These are phyloP conservation scores for Cephalopholis sonnerati DNA, from an alignment of 2,113 vertebrate genomes.

Conservation along the genomic window DNA sequence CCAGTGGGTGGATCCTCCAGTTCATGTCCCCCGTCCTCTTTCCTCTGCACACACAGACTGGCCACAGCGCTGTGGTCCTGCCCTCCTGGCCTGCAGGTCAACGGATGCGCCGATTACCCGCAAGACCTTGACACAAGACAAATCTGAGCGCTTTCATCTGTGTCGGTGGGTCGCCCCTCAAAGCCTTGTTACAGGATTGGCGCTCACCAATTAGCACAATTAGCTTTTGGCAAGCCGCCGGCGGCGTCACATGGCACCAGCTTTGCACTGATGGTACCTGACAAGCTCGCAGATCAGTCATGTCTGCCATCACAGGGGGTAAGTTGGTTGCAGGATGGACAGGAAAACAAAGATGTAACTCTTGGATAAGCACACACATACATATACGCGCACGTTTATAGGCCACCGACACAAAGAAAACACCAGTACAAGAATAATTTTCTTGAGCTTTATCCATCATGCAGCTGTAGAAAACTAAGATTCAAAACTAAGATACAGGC, in stretches of 20 bases:
- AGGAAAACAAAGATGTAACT: constrained; percentile 42
- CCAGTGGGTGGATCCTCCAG: constrained; percentile 9
- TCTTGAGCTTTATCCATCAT: not conserved
- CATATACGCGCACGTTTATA: not conserved
- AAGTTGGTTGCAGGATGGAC: constrained; percentile 29
- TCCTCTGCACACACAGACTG: constrained; percentile 58
- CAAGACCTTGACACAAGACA: constrained; percentile 86
- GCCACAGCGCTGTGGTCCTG: constrained; percentile 67
- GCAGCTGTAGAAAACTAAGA: not conserved
- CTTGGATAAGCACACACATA: constrained; percentile 4
- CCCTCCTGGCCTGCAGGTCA: constrained; percentile 86
- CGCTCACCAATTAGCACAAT: constrained; percentile 90
- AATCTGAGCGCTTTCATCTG: constrained; percentile 89
- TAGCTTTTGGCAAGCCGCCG: constrained; percentile 86
- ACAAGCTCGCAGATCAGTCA: constrained; percentile 82
- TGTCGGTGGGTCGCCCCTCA: constrained; percentile 87
- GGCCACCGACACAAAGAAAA: not conserved
- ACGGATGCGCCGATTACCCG: constrained; percentile 85
- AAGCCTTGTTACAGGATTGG: constrained; percentile 90
- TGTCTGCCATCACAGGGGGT: constrained; percentile 64
- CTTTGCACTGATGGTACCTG: constrained; percentile 86
- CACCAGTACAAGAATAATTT: not conserved
- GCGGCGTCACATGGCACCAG: constrained; percentile 86
- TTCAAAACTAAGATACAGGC: not conserved
- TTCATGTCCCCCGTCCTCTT: constrained; percentile 28